A percentile compares a stretch with the other conserved stretches of the same genome.
phyloP scores from a whole-genome alignment of 2,797 vertebrate species.

The Lophotriccus pileatus region DNA sequence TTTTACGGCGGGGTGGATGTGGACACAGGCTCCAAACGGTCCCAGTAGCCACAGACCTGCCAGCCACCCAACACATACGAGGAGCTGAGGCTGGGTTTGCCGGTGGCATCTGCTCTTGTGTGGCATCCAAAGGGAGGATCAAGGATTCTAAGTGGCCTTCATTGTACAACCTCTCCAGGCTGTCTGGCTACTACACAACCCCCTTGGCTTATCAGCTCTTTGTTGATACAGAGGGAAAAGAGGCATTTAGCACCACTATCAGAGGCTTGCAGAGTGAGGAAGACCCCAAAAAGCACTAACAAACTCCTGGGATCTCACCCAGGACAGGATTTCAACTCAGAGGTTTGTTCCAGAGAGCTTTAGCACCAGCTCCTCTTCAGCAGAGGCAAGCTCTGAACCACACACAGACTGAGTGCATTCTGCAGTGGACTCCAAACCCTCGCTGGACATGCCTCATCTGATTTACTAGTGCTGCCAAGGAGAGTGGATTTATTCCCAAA shows the following conservation, averaged over 20 bases:
- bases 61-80: fast-evolving
- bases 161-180: background rate
- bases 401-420: background rate
- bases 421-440: background rate
- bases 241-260: background rate
- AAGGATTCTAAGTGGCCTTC: background rate
- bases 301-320: background rate
- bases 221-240: background rate
- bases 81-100: background rate
- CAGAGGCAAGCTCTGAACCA: background rate
- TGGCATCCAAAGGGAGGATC: background rate
- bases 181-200: background rate
- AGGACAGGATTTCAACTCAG: background rate
- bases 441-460: background rate
- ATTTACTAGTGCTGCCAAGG: slow-evolving; percentile 10
- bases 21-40: background rate
- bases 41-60: fast-evolving
- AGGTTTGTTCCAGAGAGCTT: background rate
- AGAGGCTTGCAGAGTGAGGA: background rate
- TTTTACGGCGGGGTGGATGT: background rate
- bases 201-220: background rate
- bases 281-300: background rate
- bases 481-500: slow-evolving; percentile 38
- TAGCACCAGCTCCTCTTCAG: background rate
- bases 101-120: background rate